A percentile compares a stretch with the other conserved stretches of the same genome.
Evolutionary conservation across 2,113 vertebrate genomes (phyloP).

Genomic region (Ciconia maguari): DNA sequence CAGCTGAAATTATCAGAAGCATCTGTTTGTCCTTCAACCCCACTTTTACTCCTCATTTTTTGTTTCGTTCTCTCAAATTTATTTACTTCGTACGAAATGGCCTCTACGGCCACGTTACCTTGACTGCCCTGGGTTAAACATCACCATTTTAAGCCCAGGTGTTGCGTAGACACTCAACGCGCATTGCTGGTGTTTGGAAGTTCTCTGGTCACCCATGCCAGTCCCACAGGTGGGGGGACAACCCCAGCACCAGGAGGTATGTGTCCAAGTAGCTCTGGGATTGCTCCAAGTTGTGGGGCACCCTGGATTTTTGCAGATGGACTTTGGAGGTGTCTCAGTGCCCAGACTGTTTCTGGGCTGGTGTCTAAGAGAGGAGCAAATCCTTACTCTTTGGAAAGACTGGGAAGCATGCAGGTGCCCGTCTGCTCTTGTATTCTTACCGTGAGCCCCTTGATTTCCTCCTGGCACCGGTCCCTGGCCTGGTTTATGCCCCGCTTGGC

Average conservation of each 20-base stretch:
- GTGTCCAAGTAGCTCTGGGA: not conserved
- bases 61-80: not conserved
- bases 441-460: not conserved
- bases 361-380: not conserved
- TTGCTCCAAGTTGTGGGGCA: not conserved
- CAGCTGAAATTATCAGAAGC: not conserved
- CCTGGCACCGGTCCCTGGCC: not conserved
- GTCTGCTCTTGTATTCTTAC: not conserved
- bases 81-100: not conserved
- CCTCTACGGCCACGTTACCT: not conserved
- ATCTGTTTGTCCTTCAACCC: not conserved
- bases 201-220: not conserved
- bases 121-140: not conserved
- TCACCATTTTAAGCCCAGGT: not conserved
- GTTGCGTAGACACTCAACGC: accelerated
- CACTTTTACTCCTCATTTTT: not conserved
- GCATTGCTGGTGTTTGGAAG: not conserved
- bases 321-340: not conserved
- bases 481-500: not conserved
- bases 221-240: accelerated
- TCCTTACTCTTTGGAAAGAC: not conserved
- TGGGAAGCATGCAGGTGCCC: not conserved
- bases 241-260: not conserved
- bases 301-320: not conserved
- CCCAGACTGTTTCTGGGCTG: not conserved